phyloP scores from a whole-genome alignment of 2,888 invertebrate species.

The Phortica okadai region DNA sequence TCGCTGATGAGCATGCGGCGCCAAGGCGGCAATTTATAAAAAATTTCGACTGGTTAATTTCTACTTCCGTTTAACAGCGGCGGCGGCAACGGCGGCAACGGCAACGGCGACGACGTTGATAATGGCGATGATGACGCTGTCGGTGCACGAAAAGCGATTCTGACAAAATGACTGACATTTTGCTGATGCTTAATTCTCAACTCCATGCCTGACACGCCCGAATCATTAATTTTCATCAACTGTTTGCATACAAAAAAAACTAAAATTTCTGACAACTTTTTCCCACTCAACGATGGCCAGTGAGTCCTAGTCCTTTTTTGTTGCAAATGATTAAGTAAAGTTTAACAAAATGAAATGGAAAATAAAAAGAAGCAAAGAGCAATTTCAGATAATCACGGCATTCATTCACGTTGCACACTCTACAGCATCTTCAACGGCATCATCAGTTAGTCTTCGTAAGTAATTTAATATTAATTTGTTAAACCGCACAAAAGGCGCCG shows the following conservation, averaged over 20 bases:
- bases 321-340: constrained; percentile 3
- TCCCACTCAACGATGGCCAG: not conserved
- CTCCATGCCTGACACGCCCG: not conserved
- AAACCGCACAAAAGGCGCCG: constrained; percentile 64
- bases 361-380: not conserved
- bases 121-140: not conserved
- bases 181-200: constrained; percentile 50
- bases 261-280: not conserved
- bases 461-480: constrained; percentile 75
- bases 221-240: constrained; percentile 26
- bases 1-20: constrained; percentile 64
- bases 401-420: not conserved
- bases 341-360: not conserved
- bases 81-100: not conserved
- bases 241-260: constrained; percentile 19
- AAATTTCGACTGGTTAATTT: constrained; percentile 45
- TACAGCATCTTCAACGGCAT: not conserved
- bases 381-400: not conserved
- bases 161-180: not conserved
- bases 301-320: not conserved
- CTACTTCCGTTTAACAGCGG: constrained; percentile 58
- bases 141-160: not conserved
- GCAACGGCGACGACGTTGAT: constrained; percentile 38
- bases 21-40: constrained; percentile 61
- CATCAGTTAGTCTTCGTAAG: constrained; percentile 33